Conservation (phyloP, 2,113 vertebrate species). For the Puma concolor region DNA sequence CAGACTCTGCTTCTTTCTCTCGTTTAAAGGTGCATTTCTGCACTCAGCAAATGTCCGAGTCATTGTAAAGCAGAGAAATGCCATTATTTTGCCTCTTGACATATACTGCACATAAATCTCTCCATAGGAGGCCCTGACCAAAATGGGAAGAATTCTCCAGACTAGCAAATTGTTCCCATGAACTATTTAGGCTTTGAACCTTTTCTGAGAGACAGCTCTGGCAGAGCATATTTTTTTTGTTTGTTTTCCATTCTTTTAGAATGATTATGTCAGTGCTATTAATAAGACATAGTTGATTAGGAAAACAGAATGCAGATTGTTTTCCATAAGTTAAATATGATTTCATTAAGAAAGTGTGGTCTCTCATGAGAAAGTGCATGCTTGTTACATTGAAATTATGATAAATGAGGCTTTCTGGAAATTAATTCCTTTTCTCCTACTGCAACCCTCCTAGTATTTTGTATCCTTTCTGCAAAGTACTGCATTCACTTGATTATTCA, state of each 20-base stretch:
- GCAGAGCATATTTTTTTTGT: background rate
- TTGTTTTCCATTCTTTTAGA: constrained; percentile 55
- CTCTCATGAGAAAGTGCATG: constrained; percentile 30
- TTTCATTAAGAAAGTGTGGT: constrained; percentile 38
- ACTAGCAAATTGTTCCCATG: constrained; percentile 67
- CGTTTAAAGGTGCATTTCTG: constrained; percentile 71
- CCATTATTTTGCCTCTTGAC: constrained; percentile 72
- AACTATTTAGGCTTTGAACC: constrained; percentile 64
- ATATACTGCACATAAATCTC: constrained; percentile 72
- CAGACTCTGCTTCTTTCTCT: constrained; percentile 60
- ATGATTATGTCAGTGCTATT: constrained; percentile 51
- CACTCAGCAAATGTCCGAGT: constrained; percentile 59
- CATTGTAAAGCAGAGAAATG: constrained; percentile 73
- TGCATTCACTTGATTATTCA: constrained; percentile 10
- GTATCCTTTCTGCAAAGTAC: constrained; percentile 6
- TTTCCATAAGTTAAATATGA: constrained; percentile 58
- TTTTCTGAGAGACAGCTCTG: constrained; percentile 59
- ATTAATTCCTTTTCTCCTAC: constrained; percentile 36
- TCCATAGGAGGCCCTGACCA: constrained; percentile 64
- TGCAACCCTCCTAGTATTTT: constrained; percentile 28
- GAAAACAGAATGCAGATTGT: constrained; percentile 49
- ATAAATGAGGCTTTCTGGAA: constrained; percentile 48
- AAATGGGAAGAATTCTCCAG: constrained; percentile 67
- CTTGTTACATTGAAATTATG: constrained; percentile 38
- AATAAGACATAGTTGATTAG: constrained; percentile 59